These are phyloP conservation scores for Heliconius erato DNA, from an alignment of 2,888 invertebrate genomes.

Conservation along the genomic window DNA sequence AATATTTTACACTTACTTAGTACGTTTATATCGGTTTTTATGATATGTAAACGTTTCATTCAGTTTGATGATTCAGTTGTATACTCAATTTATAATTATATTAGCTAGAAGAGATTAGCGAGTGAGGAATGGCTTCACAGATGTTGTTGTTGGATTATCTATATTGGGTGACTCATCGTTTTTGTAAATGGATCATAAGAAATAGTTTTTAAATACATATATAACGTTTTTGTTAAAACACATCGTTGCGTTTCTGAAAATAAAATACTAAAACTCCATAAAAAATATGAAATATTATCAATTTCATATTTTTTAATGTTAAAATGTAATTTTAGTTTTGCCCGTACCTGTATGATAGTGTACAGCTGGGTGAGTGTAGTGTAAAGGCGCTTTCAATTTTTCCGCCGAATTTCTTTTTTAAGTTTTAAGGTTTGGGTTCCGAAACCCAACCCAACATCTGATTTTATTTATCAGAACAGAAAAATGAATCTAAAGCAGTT, in stretches of 20 bases:
- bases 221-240: neutral
- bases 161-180: slow-evolving; percentile 42
- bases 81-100: slow-evolving; percentile 45
- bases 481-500: no score
- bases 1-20: neutral
- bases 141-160: slow-evolving; percentile 46
- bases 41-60: slow-evolving; percentile 43
- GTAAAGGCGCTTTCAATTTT: no score
- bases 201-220: neutral
- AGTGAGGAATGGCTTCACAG: slow-evolving; percentile 43
- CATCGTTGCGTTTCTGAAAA: neutral
- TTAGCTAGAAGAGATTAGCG: slow-evolving; percentile 49
- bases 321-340: no score
- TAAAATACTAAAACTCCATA: no score
- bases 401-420: no score
- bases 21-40: slow-evolving; percentile 14
- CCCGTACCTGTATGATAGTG: no score
- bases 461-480: no score
- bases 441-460: no score
- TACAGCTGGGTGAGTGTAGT: no score
- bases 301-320: no score
- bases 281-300: no score
- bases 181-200: slow-evolving; percentile 15
- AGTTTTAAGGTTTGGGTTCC: no score
- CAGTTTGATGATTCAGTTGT: slow-evolving; percentile 49